A percentile compares a stretch with the other conserved stretches of the same genome.
Evolutionary conservation across 2,797 vertebrate species (phyloP).

Genomic region (Xyrichtys novacula): DNA sequence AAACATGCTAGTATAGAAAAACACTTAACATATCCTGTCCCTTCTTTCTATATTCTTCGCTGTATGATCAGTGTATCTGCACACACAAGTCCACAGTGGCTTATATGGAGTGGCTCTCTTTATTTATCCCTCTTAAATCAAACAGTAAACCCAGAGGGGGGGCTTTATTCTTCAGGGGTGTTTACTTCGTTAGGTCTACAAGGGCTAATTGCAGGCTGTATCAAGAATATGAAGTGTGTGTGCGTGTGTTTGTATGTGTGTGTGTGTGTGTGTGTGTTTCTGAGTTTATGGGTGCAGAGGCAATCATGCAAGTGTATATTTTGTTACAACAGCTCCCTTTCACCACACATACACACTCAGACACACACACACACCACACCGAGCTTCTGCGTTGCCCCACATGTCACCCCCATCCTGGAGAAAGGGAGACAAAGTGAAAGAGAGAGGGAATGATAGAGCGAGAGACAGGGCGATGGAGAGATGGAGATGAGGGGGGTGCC

Average conservation of each 20-base stretch:
- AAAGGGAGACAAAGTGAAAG: constrained; percentile 81
- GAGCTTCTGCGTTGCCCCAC: constrained; percentile 74
- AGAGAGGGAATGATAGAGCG: constrained; percentile 77
- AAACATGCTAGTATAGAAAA: too few species aligned
- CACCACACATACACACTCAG: constrained; percentile 27
- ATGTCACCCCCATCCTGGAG: constrained; percentile 81
- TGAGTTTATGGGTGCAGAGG: constrained; percentile 39
- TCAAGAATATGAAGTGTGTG: constrained; percentile 29
- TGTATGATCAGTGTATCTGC: constrained; percentile 7
- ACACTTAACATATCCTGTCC: too few species aligned
- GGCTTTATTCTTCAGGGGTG: constrained; percentile 24
- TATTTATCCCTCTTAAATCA: constrained; percentile 14
- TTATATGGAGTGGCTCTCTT: constrained; percentile 12
- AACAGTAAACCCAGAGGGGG: constrained; percentile 11
- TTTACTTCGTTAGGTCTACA: constrained; percentile 64
- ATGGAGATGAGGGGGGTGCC: constrained; percentile 85
- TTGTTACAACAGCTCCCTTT: constrained; percentile 51
- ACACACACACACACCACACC: constrained; percentile 49
- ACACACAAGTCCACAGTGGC: constrained; percentile 14
- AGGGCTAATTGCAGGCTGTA: constrained; percentile 56
- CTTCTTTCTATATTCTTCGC: too few species aligned
- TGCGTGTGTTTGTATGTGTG: constrained; percentile 16
- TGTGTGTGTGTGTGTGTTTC: constrained; percentile 14
- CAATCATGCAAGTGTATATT: constrained; percentile 59
- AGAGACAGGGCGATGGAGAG: constrained; percentile 78